Percentiles rank a stretch among this genome's conserved stretches.
phyloP scores from a whole-genome alignment of 1,140 invertebrate genomes.

The Zaprionus kolodkinae region DNA sequence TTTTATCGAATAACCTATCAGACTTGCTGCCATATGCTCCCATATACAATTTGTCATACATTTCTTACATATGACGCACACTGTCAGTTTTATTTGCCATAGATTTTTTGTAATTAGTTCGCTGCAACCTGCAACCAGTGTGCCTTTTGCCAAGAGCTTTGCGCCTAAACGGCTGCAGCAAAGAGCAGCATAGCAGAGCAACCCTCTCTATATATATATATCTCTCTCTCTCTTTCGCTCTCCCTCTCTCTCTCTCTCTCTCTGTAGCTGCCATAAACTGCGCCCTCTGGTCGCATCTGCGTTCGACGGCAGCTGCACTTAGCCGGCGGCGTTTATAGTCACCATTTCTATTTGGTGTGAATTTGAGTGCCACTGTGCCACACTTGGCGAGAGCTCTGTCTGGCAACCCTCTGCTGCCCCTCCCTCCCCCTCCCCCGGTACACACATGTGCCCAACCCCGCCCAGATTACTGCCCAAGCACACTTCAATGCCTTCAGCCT shows the following conservation, averaged over 20 bases:
- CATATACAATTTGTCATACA: too few relatives aligned
- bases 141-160: neutral
- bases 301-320: slow-evolving; percentile 50
- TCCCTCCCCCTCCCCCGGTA: neutral
- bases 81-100: too few relatives aligned
- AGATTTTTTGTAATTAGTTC: neutral
- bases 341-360: slow-evolving; percentile 50
- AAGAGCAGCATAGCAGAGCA: neutral
- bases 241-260: neutral
- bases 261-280: neutral
- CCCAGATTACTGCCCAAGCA: slow-evolving; percentile 1
- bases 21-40: neutral
- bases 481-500: neutral
- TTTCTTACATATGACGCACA: too few relatives aligned
- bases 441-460: neutral
- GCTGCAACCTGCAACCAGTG: slow-evolving; percentile 1
- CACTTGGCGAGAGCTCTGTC: slow-evolving; percentile 9
- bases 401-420: neutral
- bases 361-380: slow-evolving; percentile 42
- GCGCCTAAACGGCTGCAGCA: neutral
- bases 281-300: slow-evolving; percentile 22
- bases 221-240: neutral
- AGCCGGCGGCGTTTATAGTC: slow-evolving; percentile 53
- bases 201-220: neutral
- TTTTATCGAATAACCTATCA: too few relatives aligned